Conservation (phyloP, 2,797 vertebrate genomes). For the Hozukius guyotensis region DNA sequence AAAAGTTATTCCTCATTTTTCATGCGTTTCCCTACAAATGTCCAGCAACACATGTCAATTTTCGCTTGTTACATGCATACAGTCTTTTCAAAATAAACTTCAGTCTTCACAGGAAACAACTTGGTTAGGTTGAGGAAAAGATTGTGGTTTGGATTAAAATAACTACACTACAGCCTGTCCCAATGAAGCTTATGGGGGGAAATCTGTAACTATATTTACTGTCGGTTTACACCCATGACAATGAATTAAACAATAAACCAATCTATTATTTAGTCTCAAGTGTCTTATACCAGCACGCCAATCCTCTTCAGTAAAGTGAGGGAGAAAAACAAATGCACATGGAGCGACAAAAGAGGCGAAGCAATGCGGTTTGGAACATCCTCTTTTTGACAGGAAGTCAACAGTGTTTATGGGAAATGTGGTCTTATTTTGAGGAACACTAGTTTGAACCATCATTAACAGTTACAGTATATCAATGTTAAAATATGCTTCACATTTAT, state of each 20-base stretch:
- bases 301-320: neutral
- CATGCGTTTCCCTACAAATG: too few species aligned
- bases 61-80: too few species aligned
- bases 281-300: neutral
- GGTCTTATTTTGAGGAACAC: conserved; percentile 38
- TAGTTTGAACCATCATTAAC: neutral
- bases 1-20: too few species aligned
- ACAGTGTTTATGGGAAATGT: conserved; percentile 20
- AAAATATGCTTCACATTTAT: neutral
- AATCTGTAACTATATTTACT: neutral
- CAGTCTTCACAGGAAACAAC: too few species aligned
- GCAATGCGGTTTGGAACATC: conserved; percentile 11
- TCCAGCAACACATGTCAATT: too few species aligned
- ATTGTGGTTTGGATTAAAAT: too few species aligned
- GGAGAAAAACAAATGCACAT: neutral
- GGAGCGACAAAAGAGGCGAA: neutral
- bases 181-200: neutral
- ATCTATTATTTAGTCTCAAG: neutral
- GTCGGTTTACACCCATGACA: neutral
- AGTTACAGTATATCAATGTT: neutral
- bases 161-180: too few species aligned
- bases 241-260: neutral
- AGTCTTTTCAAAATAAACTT: too few species aligned
- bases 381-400: conserved; percentile 41
- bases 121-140: too few species aligned